phyloP scores from a whole-genome alignment of 37 sponge, comb jelly and placozoan species.

The Eunapius fragilis region DNA sequence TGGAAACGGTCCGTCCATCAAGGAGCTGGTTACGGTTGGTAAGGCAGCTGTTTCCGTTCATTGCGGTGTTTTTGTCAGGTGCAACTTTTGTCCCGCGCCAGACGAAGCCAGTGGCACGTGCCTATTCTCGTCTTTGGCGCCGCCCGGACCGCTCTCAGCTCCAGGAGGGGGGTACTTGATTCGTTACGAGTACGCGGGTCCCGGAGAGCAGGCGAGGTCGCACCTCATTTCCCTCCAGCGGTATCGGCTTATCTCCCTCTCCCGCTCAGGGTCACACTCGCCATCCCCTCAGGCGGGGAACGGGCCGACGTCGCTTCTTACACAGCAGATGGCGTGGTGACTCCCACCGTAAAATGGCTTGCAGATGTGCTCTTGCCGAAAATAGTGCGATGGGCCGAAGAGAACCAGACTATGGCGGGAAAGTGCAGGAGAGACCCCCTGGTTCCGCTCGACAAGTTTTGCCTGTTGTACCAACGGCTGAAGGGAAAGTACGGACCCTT shows the following conservation, averaged over 20 bases:
- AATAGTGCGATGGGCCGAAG: constrained; percentile 58
- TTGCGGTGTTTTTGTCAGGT: too few species aligned
- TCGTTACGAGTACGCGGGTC: not conserved
- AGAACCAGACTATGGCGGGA: constrained; percentile 7
- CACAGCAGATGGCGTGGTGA: not conserved
- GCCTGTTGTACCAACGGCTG: constrained; percentile 57
- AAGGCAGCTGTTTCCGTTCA: not conserved
- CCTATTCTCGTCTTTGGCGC: too few species aligned
- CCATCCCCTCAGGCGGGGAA: not conserved
- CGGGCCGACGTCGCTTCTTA: not conserved
- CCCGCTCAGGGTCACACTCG: not conserved
- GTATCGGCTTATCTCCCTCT: too few species aligned
- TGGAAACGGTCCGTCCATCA: constrained; percentile 43
- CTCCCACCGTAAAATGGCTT: constrained; percentile 71
- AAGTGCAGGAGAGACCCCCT: constrained; percentile 10
- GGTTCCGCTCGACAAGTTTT: constrained; percentile 63
- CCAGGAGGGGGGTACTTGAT: not conserved
- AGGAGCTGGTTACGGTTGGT: constrained; percentile 57
- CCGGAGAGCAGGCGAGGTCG: not conserved
- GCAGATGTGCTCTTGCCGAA: constrained; percentile 63
- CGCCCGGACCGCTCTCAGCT: too few species aligned
- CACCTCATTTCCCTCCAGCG: not conserved
- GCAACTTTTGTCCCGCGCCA: too few species aligned
- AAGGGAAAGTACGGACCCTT: constrained; percentile 84
- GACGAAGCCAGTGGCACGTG: too few species aligned